Base-by-base conservation (phyloP, 2,797 vertebrate species). In the Pitangus sulphuratus region DNA sequence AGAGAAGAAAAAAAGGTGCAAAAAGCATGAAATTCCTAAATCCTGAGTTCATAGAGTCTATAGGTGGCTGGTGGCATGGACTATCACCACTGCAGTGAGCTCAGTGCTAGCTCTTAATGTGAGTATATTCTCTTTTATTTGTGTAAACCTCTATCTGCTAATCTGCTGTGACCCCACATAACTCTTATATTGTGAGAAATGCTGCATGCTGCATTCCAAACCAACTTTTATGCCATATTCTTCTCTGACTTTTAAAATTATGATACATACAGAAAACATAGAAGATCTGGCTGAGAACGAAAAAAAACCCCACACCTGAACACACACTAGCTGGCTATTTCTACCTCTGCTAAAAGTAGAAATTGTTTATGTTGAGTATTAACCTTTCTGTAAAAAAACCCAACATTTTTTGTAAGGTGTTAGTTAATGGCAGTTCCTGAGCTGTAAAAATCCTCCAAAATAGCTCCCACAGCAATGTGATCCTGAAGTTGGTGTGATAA, bases 371-470 rank as follows among this genome's bases (percentile, higher is more conserved):
- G 14, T 60, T 57, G 25, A 37, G 64, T 68, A 75, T 5, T 78
- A 66, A 80, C 3, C 4, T 22, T 65, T 50, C 58, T 74, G 28
- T 44, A 15, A 71, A 86, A 60, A 45, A 82, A 8, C 5, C 5
- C 22, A 21, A 13, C 4, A 50, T 60, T 84, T 87, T 71, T 26
- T 76, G 8, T 35, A 87, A 39, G 57, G 19, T 15, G 16, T 47
- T 85, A 70, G 39, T 64, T 81, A 91, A 90, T 51, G 45, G 33
- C 19, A 95, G 66, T 64, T 94, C 76, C 79, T 62, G 85, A 96
- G 47, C 39, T 87, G n/a, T 50, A 66, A 97, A 68, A 62, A 54
- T 88, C 24, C 25, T 78, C 26, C n/a, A 79, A 72, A 68, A 51
- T 11, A 80, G 28, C 71, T 93, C 42, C 42, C 66, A 20, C 5